Conservation (phyloP, 2,113 vertebrate genomes). For the Lontra canadensis region DNA sequence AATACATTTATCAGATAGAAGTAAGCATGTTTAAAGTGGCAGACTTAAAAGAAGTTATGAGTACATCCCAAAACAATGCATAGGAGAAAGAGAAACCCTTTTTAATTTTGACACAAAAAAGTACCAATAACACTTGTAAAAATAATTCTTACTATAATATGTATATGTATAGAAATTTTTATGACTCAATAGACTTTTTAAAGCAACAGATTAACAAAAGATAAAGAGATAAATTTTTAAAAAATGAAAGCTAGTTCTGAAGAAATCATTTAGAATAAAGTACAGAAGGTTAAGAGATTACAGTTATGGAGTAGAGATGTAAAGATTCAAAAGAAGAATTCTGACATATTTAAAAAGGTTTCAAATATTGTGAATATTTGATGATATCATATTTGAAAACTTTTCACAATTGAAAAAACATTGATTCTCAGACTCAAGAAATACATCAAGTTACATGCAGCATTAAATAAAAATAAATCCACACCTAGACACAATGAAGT, state of each 20-base stretch:
- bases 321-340: not conserved
- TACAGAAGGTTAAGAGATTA: not conserved
- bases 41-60: not conserved
- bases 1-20: not conserved
- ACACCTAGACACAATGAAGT: not conserved
- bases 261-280: slow-evolving; percentile 15
- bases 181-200: not conserved
- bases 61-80: not conserved
- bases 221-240: not conserved
- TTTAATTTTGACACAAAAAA: not conserved
- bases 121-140: not conserved
- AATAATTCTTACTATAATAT: not conserved
- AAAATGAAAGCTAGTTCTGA: not conserved
- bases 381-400: not conserved
- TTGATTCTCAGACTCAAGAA: not conserved
- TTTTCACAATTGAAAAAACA: not conserved
- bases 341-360: not conserved
- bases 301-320: not conserved
- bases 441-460: not conserved
- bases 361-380: not conserved
- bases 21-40: not conserved
- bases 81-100: not conserved
- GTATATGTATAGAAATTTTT: not conserved
- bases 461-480: not conserved
- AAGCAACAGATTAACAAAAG: not conserved